phyloP scores from a whole-genome alignment of 2,888 invertebrate genomes.

The Sialis fuliginosa region DNA sequence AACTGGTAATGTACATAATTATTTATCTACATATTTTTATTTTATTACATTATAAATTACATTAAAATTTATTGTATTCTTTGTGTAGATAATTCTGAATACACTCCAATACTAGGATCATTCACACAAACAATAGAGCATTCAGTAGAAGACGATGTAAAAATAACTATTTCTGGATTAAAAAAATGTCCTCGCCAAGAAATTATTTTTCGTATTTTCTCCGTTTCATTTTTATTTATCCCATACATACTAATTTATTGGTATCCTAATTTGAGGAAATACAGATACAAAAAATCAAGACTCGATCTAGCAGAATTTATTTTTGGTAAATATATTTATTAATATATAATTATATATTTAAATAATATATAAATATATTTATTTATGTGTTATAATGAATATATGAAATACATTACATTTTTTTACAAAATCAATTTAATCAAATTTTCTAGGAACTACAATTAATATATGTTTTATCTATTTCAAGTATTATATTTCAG shows the following conservation, averaged over 20 bases:
- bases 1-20: no score
- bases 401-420: constrained; percentile 2
- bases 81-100: constrained; percentile 28
- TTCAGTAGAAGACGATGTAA: constrained; percentile 21
- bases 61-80: background rate
- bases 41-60: background rate
- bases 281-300: constrained; percentile 35
- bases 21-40: background rate
- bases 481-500: constrained; percentile 3
- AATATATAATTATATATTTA: background rate
- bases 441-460: no score
- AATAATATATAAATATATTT: background rate
- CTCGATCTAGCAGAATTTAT: constrained; percentile 34
- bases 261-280: constrained; percentile 33
- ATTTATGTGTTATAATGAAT: background rate
- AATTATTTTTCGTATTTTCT: constrained; percentile 30
- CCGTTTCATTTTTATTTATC: constrained; percentile 32
- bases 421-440: no score
- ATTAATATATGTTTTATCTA: no score
- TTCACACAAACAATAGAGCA: constrained; percentile 34
- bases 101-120: constrained; percentile 35
- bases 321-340: constrained; percentile 26
- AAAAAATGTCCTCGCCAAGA: constrained; percentile 27
- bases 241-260: constrained; percentile 37
- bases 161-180: constrained; percentile 32